A percentile compares a stretch with the other conserved stretches of the same genome.
phyloP scores from a whole-genome alignment of 2,113 vertebrate species.

The Pomatostomus ruficeps region DNA sequence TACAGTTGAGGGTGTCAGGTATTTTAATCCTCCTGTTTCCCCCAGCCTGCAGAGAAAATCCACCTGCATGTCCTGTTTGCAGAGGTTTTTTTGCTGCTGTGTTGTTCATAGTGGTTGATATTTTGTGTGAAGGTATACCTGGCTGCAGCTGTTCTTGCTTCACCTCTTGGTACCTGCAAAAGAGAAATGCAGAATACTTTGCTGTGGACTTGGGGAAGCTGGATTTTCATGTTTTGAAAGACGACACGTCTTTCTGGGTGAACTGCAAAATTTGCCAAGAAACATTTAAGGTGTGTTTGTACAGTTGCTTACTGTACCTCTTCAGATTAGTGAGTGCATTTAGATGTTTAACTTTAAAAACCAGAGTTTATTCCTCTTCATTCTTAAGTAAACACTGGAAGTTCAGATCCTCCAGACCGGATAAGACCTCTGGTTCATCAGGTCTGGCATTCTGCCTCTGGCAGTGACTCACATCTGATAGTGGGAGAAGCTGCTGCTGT shows the following conservation, averaged over 20 bases:
- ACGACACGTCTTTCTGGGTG: background rate
- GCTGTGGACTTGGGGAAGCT: background rate
- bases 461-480: conserved; percentile 38
- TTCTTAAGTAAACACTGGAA: conserved; percentile 63
- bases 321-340: conserved; percentile 49
- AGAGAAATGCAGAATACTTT: background rate
- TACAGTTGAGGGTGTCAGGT: background rate
- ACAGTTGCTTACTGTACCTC: conserved; percentile 38
- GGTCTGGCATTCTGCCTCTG: conserved; percentile 24
- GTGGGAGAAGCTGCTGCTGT: background rate
- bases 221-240: background rate
- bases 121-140: background rate
- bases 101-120: background rate
- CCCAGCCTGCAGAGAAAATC: background rate
- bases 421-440: conserved; percentile 39
- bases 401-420: conserved; percentile 15
- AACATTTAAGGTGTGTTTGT: conserved; percentile 54
- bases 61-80: background rate
- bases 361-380: conserved; percentile 60
- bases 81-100: background rate
- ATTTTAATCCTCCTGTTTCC: background rate
- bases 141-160: background rate
- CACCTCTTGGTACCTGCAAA: background rate
- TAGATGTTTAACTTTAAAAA: conserved; percentile 66
- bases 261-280: conserved; percentile 29